phyloP scores from a whole-genome alignment of 2,888 invertebrate genomes.

The Lasioglossum oenotherae region DNA sequence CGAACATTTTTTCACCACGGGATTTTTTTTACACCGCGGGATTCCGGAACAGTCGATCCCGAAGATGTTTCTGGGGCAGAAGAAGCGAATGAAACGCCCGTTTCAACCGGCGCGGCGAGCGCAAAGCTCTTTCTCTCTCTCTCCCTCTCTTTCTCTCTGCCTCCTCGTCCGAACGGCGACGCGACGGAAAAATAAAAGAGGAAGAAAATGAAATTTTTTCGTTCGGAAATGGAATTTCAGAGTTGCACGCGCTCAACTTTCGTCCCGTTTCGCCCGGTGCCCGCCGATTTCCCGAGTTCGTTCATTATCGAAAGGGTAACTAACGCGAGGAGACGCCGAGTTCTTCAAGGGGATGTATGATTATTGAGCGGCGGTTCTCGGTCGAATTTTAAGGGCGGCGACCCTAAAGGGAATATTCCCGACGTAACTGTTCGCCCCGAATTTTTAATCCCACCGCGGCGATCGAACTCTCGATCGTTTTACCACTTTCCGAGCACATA shows the following conservation, averaged over 20 bases:
- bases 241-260: conserved; percentile 26
- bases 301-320: conserved; percentile 54
- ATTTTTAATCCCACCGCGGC: conserved; percentile 21
- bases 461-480: not conserved
- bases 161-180: not conserved
- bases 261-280: not conserved
- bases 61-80: not conserved
- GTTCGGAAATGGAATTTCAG: conserved; percentile 19
- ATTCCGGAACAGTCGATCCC: conserved; percentile 19
- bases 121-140: not conserved
- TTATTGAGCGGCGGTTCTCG: conserved; percentile 71
- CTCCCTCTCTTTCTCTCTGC: not conserved
- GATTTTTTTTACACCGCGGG: not conserved
- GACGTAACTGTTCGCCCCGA: conserved; percentile 6
- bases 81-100: not conserved
- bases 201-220: conserved; percentile 35
- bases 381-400: conserved; percentile 73
- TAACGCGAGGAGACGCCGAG: conserved; percentile 43
- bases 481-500: not conserved
- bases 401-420: conserved; percentile 73
- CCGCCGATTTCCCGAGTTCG: conserved; percentile 53
- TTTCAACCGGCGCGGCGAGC: not conserved
- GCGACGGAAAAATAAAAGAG: not conserved
- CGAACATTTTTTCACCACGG: conserved; percentile 3
- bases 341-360: conserved; percentile 81